Evolutionary conservation across 2,797 vertebrate genomes (phyloP), one percentile per base, ranked within the genome.

Genomic region (Tragopan temminckii): DNA sequence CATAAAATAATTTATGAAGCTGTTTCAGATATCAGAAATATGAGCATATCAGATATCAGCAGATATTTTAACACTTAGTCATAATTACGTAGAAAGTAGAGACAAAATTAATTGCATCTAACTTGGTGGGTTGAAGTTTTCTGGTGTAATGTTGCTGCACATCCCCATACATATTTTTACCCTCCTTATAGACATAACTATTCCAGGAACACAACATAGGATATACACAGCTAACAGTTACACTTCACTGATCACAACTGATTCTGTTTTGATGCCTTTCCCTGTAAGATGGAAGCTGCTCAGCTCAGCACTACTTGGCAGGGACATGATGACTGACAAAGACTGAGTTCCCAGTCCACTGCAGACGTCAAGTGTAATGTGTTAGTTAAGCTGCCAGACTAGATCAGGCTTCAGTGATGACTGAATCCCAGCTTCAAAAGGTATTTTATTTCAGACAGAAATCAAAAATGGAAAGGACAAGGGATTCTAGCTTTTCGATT

Each of bases 1-100:
- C 35, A 55, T 35, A 69, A 95, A 83, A 71, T 66, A 62, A 71
- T 89, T 94, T 80, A 43, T 78, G 81, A 93, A 87, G 72, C 35
- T 43, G 7, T 74, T 81, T 74, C 21, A 77, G 62, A 90, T 23
- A 25, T 48, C 46, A 48, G 46, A 48, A 25, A 8, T 23, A 48
- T 48, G 23, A 48, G 46, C 46, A 48, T 24, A 24, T 48, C 46
- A 48, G 23, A 13, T 14, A 48, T n/a, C 33, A 89, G 14, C 27
- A 74, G 63, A 33, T 70, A 71, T 35, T 94, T 79, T 80, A 76
- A 80, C 21, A 70, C 14, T 74, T 81, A 36, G 13, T 74, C 70
- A 75, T 66, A 88, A 81, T 85, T 71, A 71, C 35, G 21, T n/a
- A 80, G 58, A 87, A 89, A 77, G 2, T 45, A 80, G 59, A 74